Evolutionary conservation across 2,797 vertebrate species (phyloP), one percentile per base, ranked within the genome.

Genomic region (Sebastes trivittatus): DNA sequence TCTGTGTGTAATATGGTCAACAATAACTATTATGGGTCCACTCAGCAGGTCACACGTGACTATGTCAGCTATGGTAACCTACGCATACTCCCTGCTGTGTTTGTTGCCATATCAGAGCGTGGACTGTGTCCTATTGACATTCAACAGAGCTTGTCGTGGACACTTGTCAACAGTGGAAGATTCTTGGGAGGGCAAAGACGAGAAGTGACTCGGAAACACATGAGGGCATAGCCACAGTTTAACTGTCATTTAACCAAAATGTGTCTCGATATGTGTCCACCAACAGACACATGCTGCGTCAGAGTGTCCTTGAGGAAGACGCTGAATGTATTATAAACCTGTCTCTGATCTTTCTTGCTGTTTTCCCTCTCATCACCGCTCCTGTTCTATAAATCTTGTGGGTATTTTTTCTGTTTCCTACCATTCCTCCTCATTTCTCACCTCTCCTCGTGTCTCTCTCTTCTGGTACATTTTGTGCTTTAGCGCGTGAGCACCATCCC

Each of bases 81-180:
- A 65, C 3, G 54, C 70, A 4, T 78, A 67, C 78, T 84, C 77
- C 34, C 27, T 16, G 16, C 36, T 6, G 29, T 87, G 87, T 94
- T 94, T 95, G 93, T 94, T 95, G 92, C 87, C 94, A 95, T 69
- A 95, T 86, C 91, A 94, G 68, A 86, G 64, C 27, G 23, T 58
- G 77, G 77, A 80, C 81, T 62, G 54, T 72, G 81, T 84, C 30
- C 0, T 94, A 88, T 92, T 93, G 93, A 95, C 93, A 94, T 77
- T 92, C 90, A 93, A 94, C 93, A 93, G 74, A 80, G 81, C 69
- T 55, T 6, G 56, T 22, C 30, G 14, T 78, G 65, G 89, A 75
- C 61, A 52, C 61, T 89, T 67, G 75, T 81, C 86, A 87, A 81
- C 81, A 87, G 65, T 46, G 80, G 67, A 81, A 83, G 78, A 92